Conservation (phyloP, 2,888 invertebrate species). For the Atrina japonica region DNA sequence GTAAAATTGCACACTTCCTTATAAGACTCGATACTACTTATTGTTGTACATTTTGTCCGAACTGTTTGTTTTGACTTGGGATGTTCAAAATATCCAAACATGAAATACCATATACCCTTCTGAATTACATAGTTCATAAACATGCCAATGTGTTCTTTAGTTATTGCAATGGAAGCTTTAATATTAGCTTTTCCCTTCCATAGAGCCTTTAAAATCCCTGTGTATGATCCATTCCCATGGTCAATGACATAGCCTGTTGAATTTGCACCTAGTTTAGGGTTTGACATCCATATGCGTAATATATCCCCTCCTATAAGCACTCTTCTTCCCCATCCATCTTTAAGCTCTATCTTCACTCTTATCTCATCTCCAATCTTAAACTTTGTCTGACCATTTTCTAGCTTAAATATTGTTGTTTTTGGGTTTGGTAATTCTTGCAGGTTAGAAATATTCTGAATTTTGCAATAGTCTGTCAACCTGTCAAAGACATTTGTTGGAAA, state of each 20-base stretch:
- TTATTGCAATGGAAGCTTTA: conserved; percentile 1
- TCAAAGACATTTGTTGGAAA: too few species aligned
- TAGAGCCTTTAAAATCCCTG: conserved; percentile 7
- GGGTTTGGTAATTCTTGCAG: too few species aligned
- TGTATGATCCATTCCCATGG: conserved; percentile 28
- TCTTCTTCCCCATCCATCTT: neutral
- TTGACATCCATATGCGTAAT: conserved; percentile 19
- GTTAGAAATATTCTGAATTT: too few species aligned
- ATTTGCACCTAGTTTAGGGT: neutral
- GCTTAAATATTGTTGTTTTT: too few species aligned
- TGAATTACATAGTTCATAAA: conserved; percentile 1
- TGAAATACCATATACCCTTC: conserved; percentile 1
- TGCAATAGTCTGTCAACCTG: too few species aligned
- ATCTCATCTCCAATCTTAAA: conserved; percentile 16
- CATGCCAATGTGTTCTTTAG: conserved; percentile 15
- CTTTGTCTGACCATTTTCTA: neutral
- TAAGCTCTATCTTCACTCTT: conserved; percentile 7
- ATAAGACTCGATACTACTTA: neutral
- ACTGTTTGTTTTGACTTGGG: neutral
- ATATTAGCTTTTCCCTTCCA: conserved; percentile 20
- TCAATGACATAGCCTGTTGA: conserved; percentile 22
- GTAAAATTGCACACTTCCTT: conserved; percentile 14
- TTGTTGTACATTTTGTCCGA: neutral
- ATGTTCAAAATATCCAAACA: conserved; percentile 4
- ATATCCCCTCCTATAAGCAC: conserved; percentile 14